phyloP scores from a whole-genome alignment of 2,113 vertebrate species.

The Montifringilla adamsi region DNA sequence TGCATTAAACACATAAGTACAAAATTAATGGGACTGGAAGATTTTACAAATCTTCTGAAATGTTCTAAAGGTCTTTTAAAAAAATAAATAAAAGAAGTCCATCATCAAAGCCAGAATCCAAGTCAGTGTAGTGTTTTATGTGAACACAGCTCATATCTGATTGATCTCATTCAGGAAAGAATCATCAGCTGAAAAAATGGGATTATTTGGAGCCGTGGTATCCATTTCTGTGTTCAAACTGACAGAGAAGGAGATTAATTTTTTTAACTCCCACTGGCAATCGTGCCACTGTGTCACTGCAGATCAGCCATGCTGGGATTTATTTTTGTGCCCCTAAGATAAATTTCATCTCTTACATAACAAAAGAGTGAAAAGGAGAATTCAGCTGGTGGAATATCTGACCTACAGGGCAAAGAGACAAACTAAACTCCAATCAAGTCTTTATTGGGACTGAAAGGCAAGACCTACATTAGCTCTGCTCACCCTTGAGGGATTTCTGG shows the following conservation, averaged over 20 bases:
- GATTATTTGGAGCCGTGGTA: not conserved
- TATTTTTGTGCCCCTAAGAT: not conserved
- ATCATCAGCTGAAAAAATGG: not conserved
- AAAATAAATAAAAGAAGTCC: not conserved
- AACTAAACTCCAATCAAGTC: not conserved
- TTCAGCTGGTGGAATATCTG: not conserved
- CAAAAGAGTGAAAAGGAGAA: conserved; percentile 7
- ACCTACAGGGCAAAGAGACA: not conserved
- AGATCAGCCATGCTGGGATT: conserved; percentile 14
- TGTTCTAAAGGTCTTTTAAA: not conserved
- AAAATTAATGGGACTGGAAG: not conserved
- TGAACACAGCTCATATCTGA: not conserved
- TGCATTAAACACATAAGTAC: not conserved
- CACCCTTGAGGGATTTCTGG: not conserved
- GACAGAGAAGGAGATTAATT: not conserved
- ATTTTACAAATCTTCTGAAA: not conserved
- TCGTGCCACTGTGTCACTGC: not conserved
- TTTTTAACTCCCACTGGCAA: not conserved
- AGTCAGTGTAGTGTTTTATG: not conserved
- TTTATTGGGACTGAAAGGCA: not conserved
- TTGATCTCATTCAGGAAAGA: not conserved
- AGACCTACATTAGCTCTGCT: not conserved
- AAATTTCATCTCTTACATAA: conserved; percentile 14
- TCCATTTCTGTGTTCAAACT: not conserved
- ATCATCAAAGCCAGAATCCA: not conserved